These are phyloP conservation scores for Polyommatus iphigenia DNA, from an alignment of 2,888 invertebrate genomes.

Conservation along the genomic window DNA sequence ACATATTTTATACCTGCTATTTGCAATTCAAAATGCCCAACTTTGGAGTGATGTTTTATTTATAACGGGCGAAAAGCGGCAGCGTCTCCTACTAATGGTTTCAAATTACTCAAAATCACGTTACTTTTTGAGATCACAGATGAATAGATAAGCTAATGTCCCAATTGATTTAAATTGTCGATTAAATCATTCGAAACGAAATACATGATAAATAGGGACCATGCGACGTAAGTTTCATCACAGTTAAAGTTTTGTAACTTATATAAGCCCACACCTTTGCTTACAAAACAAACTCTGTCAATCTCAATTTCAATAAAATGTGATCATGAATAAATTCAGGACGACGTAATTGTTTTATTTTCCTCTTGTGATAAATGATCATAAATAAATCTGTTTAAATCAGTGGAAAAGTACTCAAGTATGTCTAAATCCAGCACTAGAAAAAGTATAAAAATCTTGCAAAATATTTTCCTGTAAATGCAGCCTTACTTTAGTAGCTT, in stretches of 20 bases:
- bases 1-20: conserved; percentile 60
- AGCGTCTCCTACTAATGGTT: conserved; percentile 37
- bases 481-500: conserved; percentile 22
- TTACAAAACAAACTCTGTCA: no score
- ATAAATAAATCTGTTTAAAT: background rate
- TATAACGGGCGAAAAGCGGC: conserved; percentile 65
- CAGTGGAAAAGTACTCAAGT: conserved; percentile 6
- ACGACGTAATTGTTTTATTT: background rate
- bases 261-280: background rate
- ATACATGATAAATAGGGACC: background rate
- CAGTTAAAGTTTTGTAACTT: background rate
- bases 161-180: conserved; percentile 18
- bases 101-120: conserved; percentile 28
- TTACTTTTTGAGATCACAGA: conserved; percentile 7
- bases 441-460: background rate
- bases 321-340: no score
- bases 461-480: conserved; percentile 13
- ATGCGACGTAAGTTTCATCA: background rate
- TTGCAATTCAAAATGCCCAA: conserved; percentile 75
- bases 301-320: no score
- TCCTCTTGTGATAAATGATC: background rate
- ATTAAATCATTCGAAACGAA: conserved; percentile 3
- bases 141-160: conserved; percentile 21
- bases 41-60: conserved; percentile 77
- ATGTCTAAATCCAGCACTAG: conserved; percentile 1